phyloP scores from a whole-genome alignment of 2,113 vertebrate species.

The Potamarius usumacintae region DNA sequence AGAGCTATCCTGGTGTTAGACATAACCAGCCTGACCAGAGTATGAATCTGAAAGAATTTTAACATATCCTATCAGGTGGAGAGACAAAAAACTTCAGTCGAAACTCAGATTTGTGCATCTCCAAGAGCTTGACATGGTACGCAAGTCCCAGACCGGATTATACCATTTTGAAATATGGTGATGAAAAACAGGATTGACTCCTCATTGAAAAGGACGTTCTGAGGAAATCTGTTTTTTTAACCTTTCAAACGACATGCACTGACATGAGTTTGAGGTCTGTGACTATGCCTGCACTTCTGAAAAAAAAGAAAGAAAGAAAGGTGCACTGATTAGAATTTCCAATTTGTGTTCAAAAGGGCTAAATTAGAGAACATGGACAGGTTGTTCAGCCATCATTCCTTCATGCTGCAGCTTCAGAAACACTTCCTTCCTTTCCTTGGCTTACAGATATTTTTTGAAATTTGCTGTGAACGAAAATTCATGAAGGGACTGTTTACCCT shows the following conservation, averaged over 20 bases:
- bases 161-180: not conserved
- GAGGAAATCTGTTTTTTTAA: not conserved
- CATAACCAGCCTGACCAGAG: not conserved
- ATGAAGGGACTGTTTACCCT: conserved; percentile 40
- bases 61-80: not conserved
- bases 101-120: not conserved
- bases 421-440: conserved; percentile 6
- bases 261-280: conserved; percentile 2
- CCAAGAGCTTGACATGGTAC: not conserved
- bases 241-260: conserved; percentile 15
- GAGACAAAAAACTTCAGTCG: no score
- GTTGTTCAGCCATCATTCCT: conserved; percentile 27
- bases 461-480: conserved; percentile 49
- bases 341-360: conserved; percentile 7
- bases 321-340: conserved; percentile 40
- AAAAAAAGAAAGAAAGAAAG: not conserved
- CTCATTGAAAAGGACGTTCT: not conserved
- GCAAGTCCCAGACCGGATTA: not conserved
- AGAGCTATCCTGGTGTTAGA: not conserved
- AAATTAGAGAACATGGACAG: not conserved
- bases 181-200: conserved; percentile 10
- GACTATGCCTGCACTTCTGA: not conserved
- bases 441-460: conserved; percentile 20
- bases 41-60: not conserved
- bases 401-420: conserved; percentile 48